Evolutionary conservation across 2,113 vertebrate genomes (phyloP).

Genomic region (Corynorhinus townsendii): DNA sequence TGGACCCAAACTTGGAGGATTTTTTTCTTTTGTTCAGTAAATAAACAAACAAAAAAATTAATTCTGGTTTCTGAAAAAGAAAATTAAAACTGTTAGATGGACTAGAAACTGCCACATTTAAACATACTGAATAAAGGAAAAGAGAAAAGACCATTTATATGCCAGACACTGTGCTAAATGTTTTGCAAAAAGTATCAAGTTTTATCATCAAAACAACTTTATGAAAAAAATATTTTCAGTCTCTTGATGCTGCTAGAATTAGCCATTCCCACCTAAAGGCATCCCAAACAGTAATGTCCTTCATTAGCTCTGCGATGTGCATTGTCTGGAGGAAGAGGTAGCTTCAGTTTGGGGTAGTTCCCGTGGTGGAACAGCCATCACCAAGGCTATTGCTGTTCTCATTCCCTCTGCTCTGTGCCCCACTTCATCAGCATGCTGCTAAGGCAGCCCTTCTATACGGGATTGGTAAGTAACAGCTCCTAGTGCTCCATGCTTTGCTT

Average conservation of each 20-base stretch:
- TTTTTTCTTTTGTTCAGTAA: constrained; percentile 16
- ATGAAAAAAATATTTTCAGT: neutral
- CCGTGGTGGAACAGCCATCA: neutral
- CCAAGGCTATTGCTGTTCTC: neutral
- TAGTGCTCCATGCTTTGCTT: neutral
- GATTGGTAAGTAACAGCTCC: neutral
- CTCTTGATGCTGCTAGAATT: neutral
- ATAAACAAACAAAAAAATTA: neutral
- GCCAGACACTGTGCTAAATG: neutral
- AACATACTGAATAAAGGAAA: neutral
- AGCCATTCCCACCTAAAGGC: neutral
- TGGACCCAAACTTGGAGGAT: neutral
- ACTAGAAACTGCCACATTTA: neutral
- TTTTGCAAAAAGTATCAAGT: neutral
- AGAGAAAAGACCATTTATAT: neutral
- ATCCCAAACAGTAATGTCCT: neutral
- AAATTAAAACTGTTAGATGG: neutral
- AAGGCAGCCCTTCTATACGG: neutral
- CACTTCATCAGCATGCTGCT: neutral
- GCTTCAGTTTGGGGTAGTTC: neutral
- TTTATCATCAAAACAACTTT: neutral
- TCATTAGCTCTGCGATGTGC: neutral
- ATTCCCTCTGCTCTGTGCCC: neutral
- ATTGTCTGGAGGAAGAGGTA: neutral
- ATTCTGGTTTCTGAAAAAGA: neutral